phyloP scores from a whole-genome alignment of 2,113 vertebrate genomes.

The Epinephelus cyanopodus region DNA sequence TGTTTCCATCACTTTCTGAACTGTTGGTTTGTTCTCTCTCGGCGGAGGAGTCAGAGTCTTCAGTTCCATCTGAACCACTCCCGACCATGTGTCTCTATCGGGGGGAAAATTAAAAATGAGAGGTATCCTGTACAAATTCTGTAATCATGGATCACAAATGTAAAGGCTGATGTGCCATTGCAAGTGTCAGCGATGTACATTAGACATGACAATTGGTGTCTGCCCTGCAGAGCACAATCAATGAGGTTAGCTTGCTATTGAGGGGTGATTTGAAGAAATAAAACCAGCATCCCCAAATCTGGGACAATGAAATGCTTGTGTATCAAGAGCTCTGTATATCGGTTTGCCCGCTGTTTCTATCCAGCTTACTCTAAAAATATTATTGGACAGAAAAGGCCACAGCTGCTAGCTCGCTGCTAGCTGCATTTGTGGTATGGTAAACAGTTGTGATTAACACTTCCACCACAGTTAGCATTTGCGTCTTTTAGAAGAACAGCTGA shows the following conservation, averaged over 20 bases:
- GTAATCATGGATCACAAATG: neutral
- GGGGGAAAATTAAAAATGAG: neutral
- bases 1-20: constrained; percentile 94
- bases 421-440: neutral
- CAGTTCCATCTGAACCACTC: constrained; percentile 97
- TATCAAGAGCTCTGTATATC: neutral
- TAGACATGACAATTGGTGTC: neutral
- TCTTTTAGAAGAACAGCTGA: neutral
- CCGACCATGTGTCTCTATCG: constrained; percentile 92
- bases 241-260: neutral
- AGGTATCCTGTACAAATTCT: neutral
- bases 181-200: neutral
- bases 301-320: neutral
- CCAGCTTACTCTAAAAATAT: neutral
- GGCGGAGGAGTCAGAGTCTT: constrained; percentile 97
- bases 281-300: neutral
- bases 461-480: neutral
- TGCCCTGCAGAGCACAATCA: neutral
- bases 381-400: neutral
- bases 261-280: neutral
- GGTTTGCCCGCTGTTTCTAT: neutral
- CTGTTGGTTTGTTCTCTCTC: constrained; percentile 98
- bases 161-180: neutral
- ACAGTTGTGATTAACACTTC: neutral
- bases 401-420: constrained; percentile 35